Evolutionary conservation across 1,140 invertebrate species (phyloP), one percentile per base, ranked within the genome.

Genomic region (Phymorhynchus buccinoides): DNA sequence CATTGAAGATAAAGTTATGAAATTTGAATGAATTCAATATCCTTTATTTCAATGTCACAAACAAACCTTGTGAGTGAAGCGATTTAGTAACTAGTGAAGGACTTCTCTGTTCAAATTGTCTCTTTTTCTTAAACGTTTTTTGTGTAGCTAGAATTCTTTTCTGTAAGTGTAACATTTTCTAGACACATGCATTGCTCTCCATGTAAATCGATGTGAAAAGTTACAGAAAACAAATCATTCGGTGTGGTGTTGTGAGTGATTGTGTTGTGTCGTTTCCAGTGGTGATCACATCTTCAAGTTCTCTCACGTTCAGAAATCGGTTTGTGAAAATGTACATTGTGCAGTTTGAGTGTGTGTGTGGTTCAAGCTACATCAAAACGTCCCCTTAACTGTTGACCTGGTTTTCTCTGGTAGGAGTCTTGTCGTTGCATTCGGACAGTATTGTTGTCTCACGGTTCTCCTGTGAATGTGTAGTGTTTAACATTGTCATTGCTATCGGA

Each of bases 341-440:
- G 18, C 56, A 27, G 56, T 62, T 6, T 62, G 56, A 27, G 56
- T 62, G 18, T 22, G 14, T 62, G 56, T n/a, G n/a, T n/a, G n/a
- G n/a, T n/a, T n/a, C n/a, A n/a, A n/a, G n/a, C 22, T 27, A 22
- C n/a, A 27, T 48, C 44, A 22, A 27, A 62, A 62, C 1, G 1
- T 62, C 18, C 44, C 6, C 44, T n/a, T n/a, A n/a, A 48, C 18
- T 48, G 44, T 48, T 48, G 18, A 48, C 44, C 18, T 62, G 22
- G n/a, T n/a, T 62, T 27, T 62, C 14, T 62, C 56, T 62, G 56
- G 12, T 62, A 62, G 56, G 56, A 62, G 56, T 1, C n/a, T n/a
- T n/a, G n/a, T 62, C n/a, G 56, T 62, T 62, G 56, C 56, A 62
- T 62, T 62, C 56, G n/a, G 56, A 62, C 56, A 62, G 56, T 62